Percentiles rank a stretch among this genome's conserved stretches.
These are phyloP conservation scores for Oreochromis grahami DNA, from an alignment of 2,797 vertebrate genomes.

Conservation along the genomic window DNA sequence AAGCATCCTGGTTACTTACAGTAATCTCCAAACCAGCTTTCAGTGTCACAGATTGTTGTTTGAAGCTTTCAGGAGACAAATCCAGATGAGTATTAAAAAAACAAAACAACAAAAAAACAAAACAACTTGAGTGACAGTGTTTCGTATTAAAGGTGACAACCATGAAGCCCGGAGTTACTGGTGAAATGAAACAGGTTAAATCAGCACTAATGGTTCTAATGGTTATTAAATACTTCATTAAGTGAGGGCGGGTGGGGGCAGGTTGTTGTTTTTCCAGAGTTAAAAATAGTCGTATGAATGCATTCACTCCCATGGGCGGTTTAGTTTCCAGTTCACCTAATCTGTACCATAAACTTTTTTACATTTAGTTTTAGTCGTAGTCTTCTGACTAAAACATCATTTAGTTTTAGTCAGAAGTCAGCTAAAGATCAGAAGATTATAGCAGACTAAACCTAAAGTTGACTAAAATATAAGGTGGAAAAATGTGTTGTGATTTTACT, in stretches of 20 bases:
- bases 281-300: not conserved
- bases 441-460: not conserved
- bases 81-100: not conserved
- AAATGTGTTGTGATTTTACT: not conserved
- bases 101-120: not conserved
- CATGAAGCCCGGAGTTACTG: not conserved
- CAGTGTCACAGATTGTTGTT: not conserved
- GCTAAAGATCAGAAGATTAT: not conserved
- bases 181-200: not conserved
- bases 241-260: not conserved
- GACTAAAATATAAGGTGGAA: not conserved
- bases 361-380: rapidly evolving
- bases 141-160: not conserved
- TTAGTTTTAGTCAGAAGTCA: not conserved
- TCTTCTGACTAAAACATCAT: no score
- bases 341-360: not conserved
- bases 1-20: not conserved
- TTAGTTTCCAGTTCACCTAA: not conserved
- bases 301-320: not conserved
- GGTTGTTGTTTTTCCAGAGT: not conserved
- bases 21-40: not conserved
- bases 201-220: not conserved
- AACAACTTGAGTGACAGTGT: not conserved
- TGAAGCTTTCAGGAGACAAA: not conserved
- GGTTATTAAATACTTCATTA: not conserved